A percentile compares a stretch with the other conserved stretches of the same genome.
Evolutionary conservation across 2,888 invertebrate species (phyloP).

Genomic region (Andrena flavipes): DNA sequence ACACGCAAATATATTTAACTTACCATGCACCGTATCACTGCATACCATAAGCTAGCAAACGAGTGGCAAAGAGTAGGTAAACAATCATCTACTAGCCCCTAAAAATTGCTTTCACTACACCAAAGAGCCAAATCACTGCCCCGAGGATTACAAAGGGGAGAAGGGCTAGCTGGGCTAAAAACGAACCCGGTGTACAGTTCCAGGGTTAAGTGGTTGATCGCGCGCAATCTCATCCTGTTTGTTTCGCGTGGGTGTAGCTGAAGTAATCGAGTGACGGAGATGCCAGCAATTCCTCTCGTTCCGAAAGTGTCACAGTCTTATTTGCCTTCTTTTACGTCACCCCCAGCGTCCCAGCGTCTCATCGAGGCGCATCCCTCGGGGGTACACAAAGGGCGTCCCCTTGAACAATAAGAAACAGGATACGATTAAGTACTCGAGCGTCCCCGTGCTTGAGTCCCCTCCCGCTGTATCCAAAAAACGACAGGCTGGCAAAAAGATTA

Average conservation of each 20-base stretch:
- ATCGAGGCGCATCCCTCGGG: not conserved
- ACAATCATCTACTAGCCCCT: no score
- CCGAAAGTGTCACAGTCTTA: constrained; percentile 27
- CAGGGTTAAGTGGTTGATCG: constrained; percentile 3
- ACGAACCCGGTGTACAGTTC: no score
- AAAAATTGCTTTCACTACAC: no score
- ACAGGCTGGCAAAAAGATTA: constrained; percentile 10
- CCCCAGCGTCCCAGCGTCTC: not conserved
- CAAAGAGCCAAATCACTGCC: no score
- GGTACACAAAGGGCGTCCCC: constrained; percentile 20
- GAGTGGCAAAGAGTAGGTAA: no score
- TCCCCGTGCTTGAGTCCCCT: constrained; percentile 4
- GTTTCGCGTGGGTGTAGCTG: not conserved
- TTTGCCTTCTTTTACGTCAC: constrained; percentile 29
- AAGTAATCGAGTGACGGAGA: constrained; percentile 15
- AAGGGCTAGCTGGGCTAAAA: no score
- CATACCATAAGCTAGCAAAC: no score
- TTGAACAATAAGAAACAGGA: constrained; percentile 40
- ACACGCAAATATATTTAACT: no score
- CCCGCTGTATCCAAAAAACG: not conserved
- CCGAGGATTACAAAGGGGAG: no score
- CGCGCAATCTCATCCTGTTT: not conserved
- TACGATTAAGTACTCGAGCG: constrained; percentile 43
- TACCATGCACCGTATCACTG: no score
- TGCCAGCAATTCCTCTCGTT: constrained; percentile 24